Conservation (phyloP, 2,113 vertebrate genomes). For the Pyxicephalus adspersus region DNA sequence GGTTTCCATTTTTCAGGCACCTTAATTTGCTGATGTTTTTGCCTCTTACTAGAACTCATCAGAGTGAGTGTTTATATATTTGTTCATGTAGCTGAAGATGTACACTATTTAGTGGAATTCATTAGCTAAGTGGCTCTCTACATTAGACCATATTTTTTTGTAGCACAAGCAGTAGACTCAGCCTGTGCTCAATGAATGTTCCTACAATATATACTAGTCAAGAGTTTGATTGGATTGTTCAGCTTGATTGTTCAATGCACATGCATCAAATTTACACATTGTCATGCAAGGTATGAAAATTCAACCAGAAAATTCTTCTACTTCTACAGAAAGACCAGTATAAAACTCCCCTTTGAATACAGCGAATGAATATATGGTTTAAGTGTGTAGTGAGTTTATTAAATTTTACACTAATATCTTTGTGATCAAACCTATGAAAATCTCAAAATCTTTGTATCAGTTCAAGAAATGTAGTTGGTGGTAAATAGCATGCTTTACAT, state of each 20-base stretch:
- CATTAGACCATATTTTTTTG: conserved; percentile 38
- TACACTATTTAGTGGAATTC: conserved; percentile 32
- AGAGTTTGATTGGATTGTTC: conserved; percentile 48
- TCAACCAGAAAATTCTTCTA: background rate
- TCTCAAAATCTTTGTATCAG: conserved; percentile 9
- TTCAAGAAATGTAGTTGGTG: background rate
- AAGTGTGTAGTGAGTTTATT: conserved; percentile 7
- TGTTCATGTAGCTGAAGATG: conserved; percentile 12
- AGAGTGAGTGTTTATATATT: conserved; percentile 26
- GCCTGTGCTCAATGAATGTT: conserved; percentile 4
- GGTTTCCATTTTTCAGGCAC: conserved; percentile 7
- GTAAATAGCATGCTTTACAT: background rate
- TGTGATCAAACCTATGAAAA: conserved; percentile 20
- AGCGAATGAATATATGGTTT: background rate
- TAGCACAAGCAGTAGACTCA: conserved; percentile 1
- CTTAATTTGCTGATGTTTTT: conserved; percentile 48
- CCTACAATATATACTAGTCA: conserved; percentile 24
- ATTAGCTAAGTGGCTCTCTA: conserved; percentile 46
- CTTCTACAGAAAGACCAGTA: conserved; percentile 20
- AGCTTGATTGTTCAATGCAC: background rate
- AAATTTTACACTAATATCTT: background rate
- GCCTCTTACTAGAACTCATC: conserved; percentile 49
- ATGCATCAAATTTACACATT: conserved; percentile 28
- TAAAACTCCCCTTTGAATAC: background rate
- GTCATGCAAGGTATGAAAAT: background rate